Evolutionary conservation across 2,888 invertebrate species (phyloP), one percentile per base, ranked within the genome.

Genomic region (Pyrocoelia pectoralis): DNA sequence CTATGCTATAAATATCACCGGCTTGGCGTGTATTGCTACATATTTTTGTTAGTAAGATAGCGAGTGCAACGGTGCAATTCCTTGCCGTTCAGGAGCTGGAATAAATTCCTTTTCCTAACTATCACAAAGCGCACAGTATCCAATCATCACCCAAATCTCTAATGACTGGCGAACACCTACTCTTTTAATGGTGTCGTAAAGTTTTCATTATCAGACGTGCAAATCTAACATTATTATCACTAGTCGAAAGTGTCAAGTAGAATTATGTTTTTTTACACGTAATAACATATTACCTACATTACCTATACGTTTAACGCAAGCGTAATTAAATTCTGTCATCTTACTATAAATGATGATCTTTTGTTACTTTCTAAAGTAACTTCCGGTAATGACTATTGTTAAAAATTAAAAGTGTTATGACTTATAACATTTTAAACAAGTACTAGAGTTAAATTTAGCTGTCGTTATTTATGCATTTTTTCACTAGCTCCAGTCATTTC

Each of bases 11-110:
- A 80, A 80, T 80, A 79, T 78, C 76, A 67, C 73, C 68, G 65
- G 68, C 72, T 73, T 77, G 77, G 78, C 78, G 69, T 75, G 71
- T 76, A 77, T 78, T 78, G 74, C 77, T 72, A 76, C 76, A 78
- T 78, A 80, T 78, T 77, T 79, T 77, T 75, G 76, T 77, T 77
- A 75, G 76, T 71, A 67, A 76, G 77, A 78, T 75, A 76, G 74
- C 73, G 68, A 70, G 68, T 74, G 75, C 74, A 77, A 72, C 74
- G 69, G 62, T 73, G 72, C 72, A 72, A 72, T 74, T 70, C 65
- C 56, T 61, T 56, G 52, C 62, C 52, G 17, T 46, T 46, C 17
- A 10, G 43, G 51, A 56, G 62, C 68, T 66, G 55, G 60, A 68
- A 62, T n/a, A 51, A 57, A 61, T 58, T 38, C 49, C 50, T 40